Percentiles rank a stretch among this genome's conserved stretches.
Evolutionary conservation across 2,888 invertebrate genomes (phyloP).

Genomic region (Chrysina gloriosa): DNA sequence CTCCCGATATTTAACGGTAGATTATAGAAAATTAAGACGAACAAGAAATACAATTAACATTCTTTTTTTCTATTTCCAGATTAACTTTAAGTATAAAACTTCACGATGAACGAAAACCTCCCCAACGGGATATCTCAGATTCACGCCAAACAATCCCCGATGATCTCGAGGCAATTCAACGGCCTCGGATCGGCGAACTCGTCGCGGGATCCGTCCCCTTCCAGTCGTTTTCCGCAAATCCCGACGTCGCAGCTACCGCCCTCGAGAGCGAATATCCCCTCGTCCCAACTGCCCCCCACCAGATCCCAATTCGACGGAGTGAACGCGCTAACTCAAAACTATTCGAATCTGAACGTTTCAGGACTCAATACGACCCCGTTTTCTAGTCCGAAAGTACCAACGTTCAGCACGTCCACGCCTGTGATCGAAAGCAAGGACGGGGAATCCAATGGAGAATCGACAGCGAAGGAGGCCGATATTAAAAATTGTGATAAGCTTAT

Average conservation of each 20-base stretch:
- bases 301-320: slow-evolving; percentile 39
- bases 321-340: slow-evolving; percentile 50
- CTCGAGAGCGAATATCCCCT: slow-evolving; percentile 53
- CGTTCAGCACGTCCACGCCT: slow-evolving; percentile 58
- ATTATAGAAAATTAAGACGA: neutral
- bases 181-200: slow-evolving; percentile 62
- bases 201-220: slow-evolving; percentile 62
- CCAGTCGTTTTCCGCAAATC: slow-evolving; percentile 51
- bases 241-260: slow-evolving; percentile 57
- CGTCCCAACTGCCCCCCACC: slow-evolving; percentile 57
- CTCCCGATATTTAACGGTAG: too few relatives aligned
- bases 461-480: neutral
- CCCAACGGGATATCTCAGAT: slow-evolving; percentile 55
- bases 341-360: slow-evolving; percentile 48
- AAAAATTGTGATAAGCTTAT: neutral
- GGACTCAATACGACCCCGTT: slow-evolving; percentile 46
- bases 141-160: slow-evolving; percentile 39
- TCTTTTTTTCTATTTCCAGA: slow-evolving; percentile 12
- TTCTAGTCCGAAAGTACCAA: slow-evolving; percentile 51
- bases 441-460: neutral
- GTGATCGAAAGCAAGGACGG: slow-evolving; percentile 19
- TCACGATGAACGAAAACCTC: slow-evolving; percentile 51
- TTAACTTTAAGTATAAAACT: slow-evolving; percentile 29
- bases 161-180: slow-evolving; percentile 55
- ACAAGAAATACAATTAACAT: neutral